Conservation (phyloP, 2,888 invertebrate species). For the Laothoe populi region DNA sequence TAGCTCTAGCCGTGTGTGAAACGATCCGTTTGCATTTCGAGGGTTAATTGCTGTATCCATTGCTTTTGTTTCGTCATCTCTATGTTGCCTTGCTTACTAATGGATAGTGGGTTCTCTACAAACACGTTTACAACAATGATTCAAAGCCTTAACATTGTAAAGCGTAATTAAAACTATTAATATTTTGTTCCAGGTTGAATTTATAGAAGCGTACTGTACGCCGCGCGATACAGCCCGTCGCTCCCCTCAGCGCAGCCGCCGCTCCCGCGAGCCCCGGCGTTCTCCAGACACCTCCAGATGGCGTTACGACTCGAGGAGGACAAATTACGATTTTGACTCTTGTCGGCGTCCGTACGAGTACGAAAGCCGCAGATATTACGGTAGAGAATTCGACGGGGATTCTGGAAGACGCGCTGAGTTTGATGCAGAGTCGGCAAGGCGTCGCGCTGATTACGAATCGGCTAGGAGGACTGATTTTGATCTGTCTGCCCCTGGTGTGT, state of each 20-base stretch:
- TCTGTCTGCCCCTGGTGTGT: constrained; percentile 72
- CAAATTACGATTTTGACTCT: constrained; percentile 76
- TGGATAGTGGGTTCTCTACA: background rate
- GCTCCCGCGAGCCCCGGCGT: constrained; percentile 73
- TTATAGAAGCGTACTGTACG: constrained; percentile 90
- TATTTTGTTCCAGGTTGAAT: constrained; percentile 86
- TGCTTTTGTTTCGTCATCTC: background rate
- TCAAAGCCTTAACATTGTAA: constrained; percentile 2
- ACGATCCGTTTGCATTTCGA: constrained; percentile 24
- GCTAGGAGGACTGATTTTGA: constrained; percentile 79
- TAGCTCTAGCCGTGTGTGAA: constrained; percentile 32
- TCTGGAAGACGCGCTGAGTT: constrained; percentile 72
- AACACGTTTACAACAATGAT: background rate
- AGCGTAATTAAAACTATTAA: constrained; percentile 21
- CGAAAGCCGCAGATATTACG: constrained; percentile 64
- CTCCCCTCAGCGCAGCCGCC: constrained; percentile 75
- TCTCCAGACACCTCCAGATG: constrained; percentile 77
- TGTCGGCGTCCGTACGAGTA: constrained; percentile 75
- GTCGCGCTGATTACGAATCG: constrained; percentile 79
- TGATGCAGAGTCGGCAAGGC: constrained; percentile 74
- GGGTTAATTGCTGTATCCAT: constrained; percentile 34
- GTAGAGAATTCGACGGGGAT: constrained; percentile 70
- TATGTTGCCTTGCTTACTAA: background rate
- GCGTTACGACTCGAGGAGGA: constrained; percentile 76
- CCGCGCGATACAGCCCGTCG: constrained; percentile 87